These are phyloP conservation scores for Helicoverpa armigera DNA, from an alignment of 1,140 invertebrate species.

Conservation along the genomic window DNA sequence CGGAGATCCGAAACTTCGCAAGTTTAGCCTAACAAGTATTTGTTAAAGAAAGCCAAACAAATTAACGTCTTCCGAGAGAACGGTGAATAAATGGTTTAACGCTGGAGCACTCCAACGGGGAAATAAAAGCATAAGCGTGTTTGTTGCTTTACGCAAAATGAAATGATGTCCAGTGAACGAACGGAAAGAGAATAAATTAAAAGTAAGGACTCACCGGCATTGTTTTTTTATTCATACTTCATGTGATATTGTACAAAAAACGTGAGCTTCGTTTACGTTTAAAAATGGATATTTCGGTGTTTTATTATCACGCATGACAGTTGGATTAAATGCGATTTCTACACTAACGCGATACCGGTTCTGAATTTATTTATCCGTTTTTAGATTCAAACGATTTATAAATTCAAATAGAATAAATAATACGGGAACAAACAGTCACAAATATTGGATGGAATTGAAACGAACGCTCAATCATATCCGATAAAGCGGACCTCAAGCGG, in stretches of 20 bases:
- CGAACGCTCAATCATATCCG: slow-evolving; percentile 18
- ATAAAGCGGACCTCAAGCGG: slow-evolving; percentile 3
- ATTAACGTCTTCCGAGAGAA: slow-evolving; percentile 65
- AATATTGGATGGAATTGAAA: neutral
- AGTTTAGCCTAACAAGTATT: slow-evolving; percentile 80
- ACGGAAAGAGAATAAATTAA: slow-evolving; percentile 79
- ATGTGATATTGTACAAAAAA: slow-evolving; percentile 63
- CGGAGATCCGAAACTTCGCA: slow-evolving; percentile 60
- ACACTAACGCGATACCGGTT: no score
- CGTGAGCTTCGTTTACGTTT: slow-evolving; percentile 63
- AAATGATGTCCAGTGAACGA: slow-evolving; percentile 73
- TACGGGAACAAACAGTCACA: neutral
- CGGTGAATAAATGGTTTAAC: slow-evolving; percentile 60
- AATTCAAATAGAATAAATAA: neutral
- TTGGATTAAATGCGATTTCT: slow-evolving; percentile 54
- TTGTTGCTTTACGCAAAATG: slow-evolving; percentile 74
- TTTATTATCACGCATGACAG: slow-evolving; percentile 40
- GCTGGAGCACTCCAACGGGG: slow-evolving; percentile 61
- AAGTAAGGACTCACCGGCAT: slow-evolving; percentile 73
- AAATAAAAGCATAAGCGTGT: slow-evolving; percentile 80
- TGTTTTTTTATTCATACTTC: slow-evolving; percentile 34
- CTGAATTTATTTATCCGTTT: neutral
- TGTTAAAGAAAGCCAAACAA: slow-evolving; percentile 79
- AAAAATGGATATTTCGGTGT: slow-evolving; percentile 9
- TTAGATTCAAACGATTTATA: neutral